Conservation (phyloP, 2,888 invertebrate genomes). For the Orchestes rusci region DNA sequence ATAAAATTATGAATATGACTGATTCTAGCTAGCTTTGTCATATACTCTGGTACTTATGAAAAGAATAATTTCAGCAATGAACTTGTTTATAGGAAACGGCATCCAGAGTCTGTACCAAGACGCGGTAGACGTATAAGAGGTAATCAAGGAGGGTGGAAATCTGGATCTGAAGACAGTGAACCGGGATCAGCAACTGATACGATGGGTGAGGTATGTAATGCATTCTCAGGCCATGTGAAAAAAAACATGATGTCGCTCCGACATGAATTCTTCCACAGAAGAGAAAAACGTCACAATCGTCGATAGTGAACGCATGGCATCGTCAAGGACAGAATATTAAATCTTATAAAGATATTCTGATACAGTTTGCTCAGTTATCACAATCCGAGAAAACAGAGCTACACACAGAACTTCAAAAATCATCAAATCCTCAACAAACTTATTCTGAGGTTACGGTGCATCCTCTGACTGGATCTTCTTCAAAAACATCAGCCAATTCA, state of each 20-base stretch:
- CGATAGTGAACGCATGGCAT: constrained; percentile 25
- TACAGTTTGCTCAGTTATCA: constrained; percentile 63
- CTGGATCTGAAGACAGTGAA: constrained; percentile 37
- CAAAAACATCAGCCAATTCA: constrained; percentile 49
- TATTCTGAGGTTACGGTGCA: constrained; percentile 75
- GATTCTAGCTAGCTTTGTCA: no score
- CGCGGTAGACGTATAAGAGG: constrained; percentile 58
- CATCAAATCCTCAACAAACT: constrained; percentile 53
- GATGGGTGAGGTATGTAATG: no score
- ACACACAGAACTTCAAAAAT: constrained; percentile 33
- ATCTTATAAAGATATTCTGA: constrained; percentile 66
- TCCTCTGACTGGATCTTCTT: constrained; percentile 51
- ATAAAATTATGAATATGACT: no score
- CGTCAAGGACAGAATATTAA: constrained; percentile 33
- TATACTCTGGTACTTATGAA: no score
- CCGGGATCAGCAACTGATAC: constrained; percentile 37
- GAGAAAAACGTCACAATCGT: constrained; percentile 10
- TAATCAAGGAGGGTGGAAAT: constrained; percentile 30
- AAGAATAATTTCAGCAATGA: background rate
- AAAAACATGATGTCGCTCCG: no score
- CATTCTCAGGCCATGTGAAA: no score
- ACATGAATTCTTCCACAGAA: no score
- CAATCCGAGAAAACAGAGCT: constrained; percentile 46
- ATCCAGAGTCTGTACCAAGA: constrained; percentile 66
- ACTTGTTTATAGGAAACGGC: constrained; percentile 49